Conservation (phyloP, 2,797 vertebrate genomes). For the Coracias cyanogaster region DNA sequence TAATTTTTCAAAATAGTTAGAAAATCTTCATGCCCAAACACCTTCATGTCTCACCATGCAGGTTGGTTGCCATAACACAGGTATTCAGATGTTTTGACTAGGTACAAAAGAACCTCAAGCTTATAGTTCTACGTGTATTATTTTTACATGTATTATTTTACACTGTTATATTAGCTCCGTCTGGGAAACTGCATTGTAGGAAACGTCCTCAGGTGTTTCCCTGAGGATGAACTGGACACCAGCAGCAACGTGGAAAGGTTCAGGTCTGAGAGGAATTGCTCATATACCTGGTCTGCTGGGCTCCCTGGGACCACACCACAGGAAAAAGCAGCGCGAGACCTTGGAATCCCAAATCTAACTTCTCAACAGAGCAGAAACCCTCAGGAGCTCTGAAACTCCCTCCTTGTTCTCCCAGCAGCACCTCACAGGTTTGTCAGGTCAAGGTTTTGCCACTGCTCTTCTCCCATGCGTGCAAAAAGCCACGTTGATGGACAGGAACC, state of each 20-base stretch:
- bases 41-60: accelerated
- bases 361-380: neutral
- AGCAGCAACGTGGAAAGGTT: neutral
- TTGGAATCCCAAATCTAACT: neutral
- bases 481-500: neutral
- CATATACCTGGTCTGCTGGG: neutral
- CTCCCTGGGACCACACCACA: neutral
- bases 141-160: neutral
- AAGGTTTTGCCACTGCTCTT: neutral
- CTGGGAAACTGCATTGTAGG: neutral
- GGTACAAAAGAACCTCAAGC: neutral
- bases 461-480: neutral
- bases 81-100: neutral
- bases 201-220: neutral
- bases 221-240: neutral
- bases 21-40: neutral
- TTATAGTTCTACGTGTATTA: neutral
- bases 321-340: neutral
- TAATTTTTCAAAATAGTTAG: neutral
- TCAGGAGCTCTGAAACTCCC: neutral
- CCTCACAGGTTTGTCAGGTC: neutral
- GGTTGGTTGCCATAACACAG: neutral
- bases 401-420: neutral
- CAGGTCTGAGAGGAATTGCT: neutral
- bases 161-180: accelerated